phyloP scores from a whole-genome alignment of 30 jellyfish, hydroid and myxozoan species.

The Phacellophora camtschatica region DNA sequence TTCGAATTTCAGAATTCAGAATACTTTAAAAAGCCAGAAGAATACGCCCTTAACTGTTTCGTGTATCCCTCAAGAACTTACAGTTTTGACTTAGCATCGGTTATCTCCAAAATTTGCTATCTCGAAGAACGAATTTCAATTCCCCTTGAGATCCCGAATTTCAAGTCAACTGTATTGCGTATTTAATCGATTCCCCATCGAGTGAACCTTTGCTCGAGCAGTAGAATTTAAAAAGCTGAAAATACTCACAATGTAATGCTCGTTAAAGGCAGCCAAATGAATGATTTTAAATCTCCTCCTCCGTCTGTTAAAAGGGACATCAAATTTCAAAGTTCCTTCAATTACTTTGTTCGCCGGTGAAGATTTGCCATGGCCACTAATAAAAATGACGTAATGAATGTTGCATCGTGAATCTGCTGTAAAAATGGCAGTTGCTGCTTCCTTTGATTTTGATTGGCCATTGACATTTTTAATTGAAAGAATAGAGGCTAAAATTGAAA shows the following conservation, averaged over 20 bases:
- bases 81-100: too few species aligned
- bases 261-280: conserved; percentile 28
- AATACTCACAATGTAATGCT: conserved; percentile 45
- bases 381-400: conserved; percentile 25
- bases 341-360: conserved; percentile 42
- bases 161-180: too few species aligned
- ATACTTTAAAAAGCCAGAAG: too few species aligned
- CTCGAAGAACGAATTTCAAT: too few species aligned
- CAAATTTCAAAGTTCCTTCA: conserved; percentile 4
- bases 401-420: conserved; percentile 50
- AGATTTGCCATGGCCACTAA: conserved; percentile 42
- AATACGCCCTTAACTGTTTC: too few species aligned
- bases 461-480: conserved; percentile 41
- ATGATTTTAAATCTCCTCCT: background rate
- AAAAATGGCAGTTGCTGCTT: conserved; percentile 36
- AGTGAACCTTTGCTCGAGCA: too few species aligned
- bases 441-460: conserved; percentile 6
- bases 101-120: too few species aligned
- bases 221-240: too few species aligned
- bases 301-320: conserved; percentile 12
- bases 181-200: too few species aligned
- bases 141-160: too few species aligned
- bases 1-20: too few species aligned
- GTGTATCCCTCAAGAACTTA: too few species aligned
- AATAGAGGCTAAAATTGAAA: conserved; percentile 9